A percentile compares a stretch with the other conserved stretches of the same genome.
These are phyloP conservation scores for Augiades crinisus DNA, from an alignment of 2,888 invertebrate genomes.

Conservation along the genomic window DNA sequence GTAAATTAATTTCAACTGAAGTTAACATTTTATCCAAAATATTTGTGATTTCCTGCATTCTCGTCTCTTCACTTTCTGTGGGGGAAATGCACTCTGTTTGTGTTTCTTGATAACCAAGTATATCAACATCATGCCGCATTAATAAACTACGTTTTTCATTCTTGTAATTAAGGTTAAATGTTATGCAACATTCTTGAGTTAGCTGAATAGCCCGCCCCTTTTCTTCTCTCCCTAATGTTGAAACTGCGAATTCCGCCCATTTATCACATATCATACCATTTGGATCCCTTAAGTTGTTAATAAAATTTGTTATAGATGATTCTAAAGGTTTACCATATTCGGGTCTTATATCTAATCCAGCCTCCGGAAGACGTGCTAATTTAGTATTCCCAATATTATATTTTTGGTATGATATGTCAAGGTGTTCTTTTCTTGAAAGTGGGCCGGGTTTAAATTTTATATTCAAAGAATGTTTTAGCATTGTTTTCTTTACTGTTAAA, in stretches of 20 bases:
- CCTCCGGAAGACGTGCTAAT: conserved; percentile 72
- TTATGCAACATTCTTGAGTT: conserved; percentile 52
- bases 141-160: conserved; percentile 80
- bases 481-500: conserved; percentile 43
- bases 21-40: conserved; percentile 79
- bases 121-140: conserved; percentile 57
- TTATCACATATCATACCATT: conserved; percentile 65
- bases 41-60: conserved; percentile 50
- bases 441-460: conserved; percentile 82
- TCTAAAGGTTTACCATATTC: conserved; percentile 68
- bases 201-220: conserved; percentile 41
- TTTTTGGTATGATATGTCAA: conserved; percentile 68
- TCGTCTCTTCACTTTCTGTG: conserved; percentile 18
- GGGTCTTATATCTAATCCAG: conserved; percentile 72
- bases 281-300: conserved; percentile 56
- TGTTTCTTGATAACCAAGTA: background rate
- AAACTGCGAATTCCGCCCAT: conserved; percentile 80
- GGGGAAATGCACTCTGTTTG: background rate
- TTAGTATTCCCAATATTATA: conserved; percentile 67
- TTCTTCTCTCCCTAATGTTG: conserved; percentile 61
- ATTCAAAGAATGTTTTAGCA: conserved; percentile 54
- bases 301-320: conserved; percentile 58
- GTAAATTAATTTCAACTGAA: conserved; percentile 82
- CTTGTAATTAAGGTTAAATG: conserved; percentile 81
- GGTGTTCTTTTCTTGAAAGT: conserved; percentile 65